Percentiles rank a stretch among this genome's conserved stretches.
phyloP scores from a whole-genome alignment of 2,888 invertebrate genomes.

The Disparrhopalites patrizii region DNA sequence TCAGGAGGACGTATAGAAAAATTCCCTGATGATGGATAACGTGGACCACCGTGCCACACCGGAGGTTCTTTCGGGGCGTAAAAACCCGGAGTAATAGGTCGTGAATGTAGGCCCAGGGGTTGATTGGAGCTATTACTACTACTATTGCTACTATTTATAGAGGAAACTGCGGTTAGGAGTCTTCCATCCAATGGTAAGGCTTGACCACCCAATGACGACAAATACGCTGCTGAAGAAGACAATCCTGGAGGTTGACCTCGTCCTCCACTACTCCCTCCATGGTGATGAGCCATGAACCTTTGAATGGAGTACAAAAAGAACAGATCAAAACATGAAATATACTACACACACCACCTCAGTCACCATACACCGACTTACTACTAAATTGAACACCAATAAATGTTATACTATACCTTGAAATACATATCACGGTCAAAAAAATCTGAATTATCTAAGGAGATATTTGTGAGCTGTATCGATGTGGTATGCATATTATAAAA shows the following conservation, averaged over 20 bases:
- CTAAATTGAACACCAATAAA: no score
- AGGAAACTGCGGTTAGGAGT: neutral
- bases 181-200: neutral
- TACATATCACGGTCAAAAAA: no score
- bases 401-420: no score
- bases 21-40: conserved; percentile 5
- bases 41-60: neutral
- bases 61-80: neutral
- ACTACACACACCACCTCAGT: no score
- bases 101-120: no score
- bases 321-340: no score
- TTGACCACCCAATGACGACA: neutral
- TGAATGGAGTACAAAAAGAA: no score
- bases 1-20: conserved; percentile 7
- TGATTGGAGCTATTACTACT: neutral
- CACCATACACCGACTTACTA: no score
- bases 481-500: no score
- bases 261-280: conserved; percentile 48
- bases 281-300: conserved; percentile 54
- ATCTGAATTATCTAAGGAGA: no score
- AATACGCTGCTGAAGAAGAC: conserved; percentile 21
- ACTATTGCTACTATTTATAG: neutral
- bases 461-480: no score
- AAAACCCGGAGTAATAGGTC: neutral
- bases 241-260: conserved; percentile 20